Evolutionary conservation across 2,797 vertebrate species (phyloP).

Genomic region (Chaetophractus vellerosus): DNA sequence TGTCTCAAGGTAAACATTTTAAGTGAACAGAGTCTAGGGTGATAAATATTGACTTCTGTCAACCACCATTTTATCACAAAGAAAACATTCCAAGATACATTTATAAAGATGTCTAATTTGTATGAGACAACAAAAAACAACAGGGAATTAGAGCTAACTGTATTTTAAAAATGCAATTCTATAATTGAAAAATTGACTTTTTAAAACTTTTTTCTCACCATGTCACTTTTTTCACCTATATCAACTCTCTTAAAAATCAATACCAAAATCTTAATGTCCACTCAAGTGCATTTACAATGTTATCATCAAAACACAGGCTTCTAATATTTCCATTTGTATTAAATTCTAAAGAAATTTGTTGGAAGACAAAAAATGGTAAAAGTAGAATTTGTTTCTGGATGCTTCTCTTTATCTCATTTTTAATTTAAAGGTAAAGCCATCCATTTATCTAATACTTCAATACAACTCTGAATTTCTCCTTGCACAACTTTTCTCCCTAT

Average conservation of each 20-base stretch:
- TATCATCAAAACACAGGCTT: neutral
- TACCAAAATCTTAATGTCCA: neutral
- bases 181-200: neutral
- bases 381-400: neutral
- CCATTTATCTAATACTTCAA: neutral
- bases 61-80: neutral
- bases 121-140: neutral
- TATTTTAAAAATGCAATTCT: neutral
- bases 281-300: neutral
- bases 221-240: neutral
- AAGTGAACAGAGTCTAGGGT: neutral
- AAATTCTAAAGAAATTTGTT: constrained; percentile 43
- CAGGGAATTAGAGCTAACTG: neutral
- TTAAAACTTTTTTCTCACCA: neutral
- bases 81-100: neutral
- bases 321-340: neutral
- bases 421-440: constrained; percentile 22
- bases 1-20: constrained; percentile 44
- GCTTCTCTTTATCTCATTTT: constrained; percentile 10
- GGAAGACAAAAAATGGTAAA: neutral
- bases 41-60: neutral
- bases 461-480: neutral
- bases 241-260: neutral
- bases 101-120: neutral
- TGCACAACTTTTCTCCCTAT: neutral